Conservation (phyloP, 2,797 vertebrate genomes). For the Discoglossus pictus region DNA sequence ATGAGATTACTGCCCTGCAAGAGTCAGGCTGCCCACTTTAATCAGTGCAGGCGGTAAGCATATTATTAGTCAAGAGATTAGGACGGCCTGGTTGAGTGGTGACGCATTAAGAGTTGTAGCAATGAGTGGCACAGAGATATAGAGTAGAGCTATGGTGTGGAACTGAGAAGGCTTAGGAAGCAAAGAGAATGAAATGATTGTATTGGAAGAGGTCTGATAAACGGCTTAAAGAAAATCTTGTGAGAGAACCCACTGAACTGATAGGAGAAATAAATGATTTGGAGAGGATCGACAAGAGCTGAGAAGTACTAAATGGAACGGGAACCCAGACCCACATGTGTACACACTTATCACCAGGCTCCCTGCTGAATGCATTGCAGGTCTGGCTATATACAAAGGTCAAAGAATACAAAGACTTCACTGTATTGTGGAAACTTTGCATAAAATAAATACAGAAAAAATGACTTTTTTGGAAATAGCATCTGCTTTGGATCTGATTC, state of each 20-base stretch:
- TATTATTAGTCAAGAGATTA: slow-evolving; percentile 43
- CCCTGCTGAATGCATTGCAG: slow-evolving; percentile 18
- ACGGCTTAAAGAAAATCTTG: slow-evolving; percentile 42
- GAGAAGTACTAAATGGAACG: slow-evolving; percentile 22
- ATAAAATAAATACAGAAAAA: slow-evolving; percentile 45
- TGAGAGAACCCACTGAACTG: slow-evolving; percentile 45
- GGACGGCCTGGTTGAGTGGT: slow-evolving; percentile 34
- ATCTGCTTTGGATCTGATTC: slow-evolving; percentile 37
- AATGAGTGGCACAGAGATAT: slow-evolving; percentile 44
- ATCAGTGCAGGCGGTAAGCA: slow-evolving; percentile 50
- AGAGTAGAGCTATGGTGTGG: slow-evolving; percentile 38
- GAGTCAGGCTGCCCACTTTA: slow-evolving; percentile 20
- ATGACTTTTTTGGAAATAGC: slow-evolving; percentile 30
- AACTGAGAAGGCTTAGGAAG: slow-evolving; percentile 42
- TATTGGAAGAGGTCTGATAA: slow-evolving; percentile 48
- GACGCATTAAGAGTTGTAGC: slow-evolving; percentile 37
- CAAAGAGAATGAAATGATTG: slow-evolving; percentile 39
- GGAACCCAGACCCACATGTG: slow-evolving; percentile 7
- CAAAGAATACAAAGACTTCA: slow-evolving; percentile 22
- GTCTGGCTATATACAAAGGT: slow-evolving; percentile 38
- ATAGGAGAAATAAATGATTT: slow-evolving; percentile 46
- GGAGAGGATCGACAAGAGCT: slow-evolving; percentile 27
- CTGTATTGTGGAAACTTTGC: slow-evolving; percentile 22
- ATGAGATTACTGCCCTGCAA: slow-evolving; percentile 28
- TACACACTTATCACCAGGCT: slow-evolving; percentile 6